Percentiles rank a stretch among this genome's conserved stretches.
phyloP scores from a whole-genome alignment of 1,140 invertebrate genomes.

The Forficula auricularia region DNA sequence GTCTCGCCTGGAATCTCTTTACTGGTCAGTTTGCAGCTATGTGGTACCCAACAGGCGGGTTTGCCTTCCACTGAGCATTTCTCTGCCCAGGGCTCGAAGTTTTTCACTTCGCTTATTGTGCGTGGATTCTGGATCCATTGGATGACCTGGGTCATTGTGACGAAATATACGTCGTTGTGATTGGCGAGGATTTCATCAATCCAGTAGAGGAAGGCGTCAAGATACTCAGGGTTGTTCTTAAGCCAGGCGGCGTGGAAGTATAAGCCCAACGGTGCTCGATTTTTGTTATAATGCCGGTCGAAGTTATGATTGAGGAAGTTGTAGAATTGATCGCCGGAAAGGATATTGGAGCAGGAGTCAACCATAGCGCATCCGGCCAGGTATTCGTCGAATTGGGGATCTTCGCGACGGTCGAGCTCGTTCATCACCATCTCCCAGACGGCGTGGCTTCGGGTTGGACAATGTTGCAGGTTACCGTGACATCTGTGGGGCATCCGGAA shows the following conservation, averaged over 20 bases:
- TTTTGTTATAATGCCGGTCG: slow-evolving; percentile 84
- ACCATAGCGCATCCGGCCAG: slow-evolving; percentile 90
- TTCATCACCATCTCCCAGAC: slow-evolving; percentile 99
- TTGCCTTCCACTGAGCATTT: slow-evolving; percentile 67
- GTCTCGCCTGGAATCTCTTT: slow-evolving; percentile 86
- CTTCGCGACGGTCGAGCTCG: slow-evolving; percentile 78
- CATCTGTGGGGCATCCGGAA: slow-evolving; percentile 91
- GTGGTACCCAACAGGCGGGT: slow-evolving; percentile 70
- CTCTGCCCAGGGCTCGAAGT: slow-evolving; percentile 86
- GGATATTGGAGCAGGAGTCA: slow-evolving; percentile 85
- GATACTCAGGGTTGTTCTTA: slow-evolving; percentile 83
- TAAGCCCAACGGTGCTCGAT: slow-evolving; percentile 78
- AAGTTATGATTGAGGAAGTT: slow-evolving; percentile 93
- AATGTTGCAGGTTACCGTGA: slow-evolving; percentile 83
- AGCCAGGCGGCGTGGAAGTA: slow-evolving; percentile 94
- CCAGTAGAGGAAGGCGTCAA: slow-evolving; percentile 86
- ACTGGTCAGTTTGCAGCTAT: slow-evolving; percentile 74
- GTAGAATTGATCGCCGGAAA: slow-evolving; percentile 85
- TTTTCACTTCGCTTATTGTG: slow-evolving; percentile 66
- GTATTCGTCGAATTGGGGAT: slow-evolving; percentile 78
- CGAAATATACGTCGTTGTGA: slow-evolving; percentile 87
- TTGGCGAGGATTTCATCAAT: slow-evolving; percentile 76
- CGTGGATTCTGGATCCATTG: slow-evolving; percentile 91
- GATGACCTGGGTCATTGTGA: slow-evolving; percentile 93
- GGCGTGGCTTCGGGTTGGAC: slow-evolving; percentile 77